These are phyloP conservation scores for Drosophila aff. DNA, from an alignment of 1,140 invertebrate species.

Conservation along the genomic window DNA sequence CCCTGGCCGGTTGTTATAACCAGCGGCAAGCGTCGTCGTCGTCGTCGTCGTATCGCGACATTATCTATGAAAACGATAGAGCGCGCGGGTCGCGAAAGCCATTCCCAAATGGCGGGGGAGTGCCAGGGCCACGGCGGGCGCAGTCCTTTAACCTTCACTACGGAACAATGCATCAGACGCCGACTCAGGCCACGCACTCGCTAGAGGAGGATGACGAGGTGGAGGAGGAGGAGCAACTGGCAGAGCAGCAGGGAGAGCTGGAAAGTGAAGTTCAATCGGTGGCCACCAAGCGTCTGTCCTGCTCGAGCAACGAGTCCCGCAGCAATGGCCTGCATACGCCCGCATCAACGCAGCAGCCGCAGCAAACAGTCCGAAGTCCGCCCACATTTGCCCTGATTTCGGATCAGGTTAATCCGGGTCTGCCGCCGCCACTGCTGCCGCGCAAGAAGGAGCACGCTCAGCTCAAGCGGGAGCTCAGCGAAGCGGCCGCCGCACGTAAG, in stretches of 20 bases:
- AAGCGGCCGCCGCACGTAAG: slow-evolving; percentile 86
- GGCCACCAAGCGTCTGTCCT: slow-evolving; percentile 62
- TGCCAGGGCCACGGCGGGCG: slow-evolving; percentile 38
- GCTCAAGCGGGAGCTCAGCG: slow-evolving; percentile 85
- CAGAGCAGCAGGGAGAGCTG: slow-evolving; percentile 16
- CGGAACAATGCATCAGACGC: slow-evolving; percentile 74
- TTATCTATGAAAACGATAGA: slow-evolving; percentile 82
- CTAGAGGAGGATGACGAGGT: slow-evolving; percentile 72
- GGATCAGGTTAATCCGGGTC: slow-evolving; percentile 34
- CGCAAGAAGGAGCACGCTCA: slow-evolving; percentile 74
- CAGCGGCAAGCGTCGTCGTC: slow-evolving; percentile 58
- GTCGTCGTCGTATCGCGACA: slow-evolving; percentile 52
- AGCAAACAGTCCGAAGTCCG: slow-evolving; percentile 46
- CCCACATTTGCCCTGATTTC: slow-evolving; percentile 68
- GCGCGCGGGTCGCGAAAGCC: slow-evolving; percentile 66
- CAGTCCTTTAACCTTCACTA: slow-evolving; percentile 80
- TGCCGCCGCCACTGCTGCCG: slow-evolving; percentile 66
- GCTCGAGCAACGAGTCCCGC: slow-evolving; percentile 73
- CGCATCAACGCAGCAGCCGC: slow-evolving; percentile 1
- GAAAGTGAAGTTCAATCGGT: slow-evolving; percentile 38
- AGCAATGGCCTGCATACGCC: slow-evolving; percentile 43
- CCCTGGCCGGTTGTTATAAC: slow-evolving; percentile 69
- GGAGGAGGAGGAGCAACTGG: slow-evolving; percentile 35
- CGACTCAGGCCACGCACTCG: slow-evolving; percentile 58
- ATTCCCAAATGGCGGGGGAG: slow-evolving; percentile 53